Conservation (phyloP, 2,888 invertebrate species). For the Ormyrus pomaceus region DNA sequence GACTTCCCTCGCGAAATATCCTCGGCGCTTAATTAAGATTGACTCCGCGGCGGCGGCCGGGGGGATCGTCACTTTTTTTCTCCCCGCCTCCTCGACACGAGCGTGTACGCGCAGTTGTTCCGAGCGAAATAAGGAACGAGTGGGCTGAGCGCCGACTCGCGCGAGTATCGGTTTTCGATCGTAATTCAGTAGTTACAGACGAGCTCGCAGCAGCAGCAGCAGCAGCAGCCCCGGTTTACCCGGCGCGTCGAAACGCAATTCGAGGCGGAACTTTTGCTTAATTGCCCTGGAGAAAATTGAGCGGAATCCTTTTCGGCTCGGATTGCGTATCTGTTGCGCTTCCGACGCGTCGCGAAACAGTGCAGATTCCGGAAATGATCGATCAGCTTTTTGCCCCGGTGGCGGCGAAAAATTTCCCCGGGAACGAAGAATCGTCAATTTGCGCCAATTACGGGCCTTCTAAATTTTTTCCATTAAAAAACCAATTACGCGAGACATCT, state of each 20-base stretch:
- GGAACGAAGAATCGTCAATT: no score
- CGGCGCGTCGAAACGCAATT: slow-evolving; percentile 14
- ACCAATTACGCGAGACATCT: no score
- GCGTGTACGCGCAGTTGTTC: no score
- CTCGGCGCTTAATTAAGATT: slow-evolving; percentile 40
- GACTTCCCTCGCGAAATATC: slow-evolving; percentile 6
- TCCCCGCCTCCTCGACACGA: not conserved
- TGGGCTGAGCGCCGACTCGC: not conserved
- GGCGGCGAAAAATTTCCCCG: no score
- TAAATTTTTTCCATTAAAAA: no score
- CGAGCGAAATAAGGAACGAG: not conserved
- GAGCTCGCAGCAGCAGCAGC: not conserved
- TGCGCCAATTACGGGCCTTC: no score
- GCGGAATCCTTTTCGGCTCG: not conserved
- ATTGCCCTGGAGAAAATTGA: slow-evolving; percentile 20
- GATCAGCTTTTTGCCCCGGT: no score
- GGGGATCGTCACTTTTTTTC: not conserved
- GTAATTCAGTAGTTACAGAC: slow-evolving; percentile 34
- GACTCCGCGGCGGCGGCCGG: no score
- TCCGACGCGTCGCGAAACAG: no score
- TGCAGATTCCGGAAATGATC: no score
- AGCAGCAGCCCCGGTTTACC: no score
- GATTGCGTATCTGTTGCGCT: no score
- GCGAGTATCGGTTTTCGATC: slow-evolving; percentile 45
- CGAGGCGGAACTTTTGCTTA: slow-evolving; percentile 40